Percentiles rank a stretch among this genome's conserved stretches.
Conservation (phyloP, 2,888 invertebrate genomes). For the Eupelmus urozonus region DNA sequence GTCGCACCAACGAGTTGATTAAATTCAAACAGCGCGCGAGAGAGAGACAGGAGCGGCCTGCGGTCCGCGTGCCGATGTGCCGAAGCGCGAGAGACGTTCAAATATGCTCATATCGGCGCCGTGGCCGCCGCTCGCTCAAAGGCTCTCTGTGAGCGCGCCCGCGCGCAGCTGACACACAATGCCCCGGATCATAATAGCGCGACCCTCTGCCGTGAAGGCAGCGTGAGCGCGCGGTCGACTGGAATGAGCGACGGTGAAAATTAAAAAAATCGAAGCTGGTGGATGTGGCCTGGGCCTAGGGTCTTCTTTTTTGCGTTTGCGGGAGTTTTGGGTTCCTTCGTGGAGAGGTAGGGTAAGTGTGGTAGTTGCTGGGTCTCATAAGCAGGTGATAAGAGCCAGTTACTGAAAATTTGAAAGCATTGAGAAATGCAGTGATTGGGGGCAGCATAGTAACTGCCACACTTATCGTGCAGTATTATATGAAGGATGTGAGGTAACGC, state of each 20-base stretch:
- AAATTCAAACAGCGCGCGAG: constrained; percentile 76
- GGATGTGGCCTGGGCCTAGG: too few species aligned
- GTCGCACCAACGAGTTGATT: constrained; percentile 75
- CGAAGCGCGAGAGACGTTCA: constrained; percentile 64
- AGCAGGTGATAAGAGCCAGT: too few species aligned
- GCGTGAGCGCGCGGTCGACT: constrained; percentile 62
- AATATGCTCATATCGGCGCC: constrained; percentile 77
- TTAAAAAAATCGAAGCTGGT: constrained; percentile 31
- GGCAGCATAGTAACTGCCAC: too few species aligned
- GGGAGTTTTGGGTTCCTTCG: too few species aligned
- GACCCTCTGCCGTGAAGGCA: constrained; percentile 20
- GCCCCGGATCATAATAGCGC: constrained; percentile 74
- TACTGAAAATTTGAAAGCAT: not conserved
- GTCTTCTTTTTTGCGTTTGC: too few species aligned
- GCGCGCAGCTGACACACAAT: constrained; percentile 68
- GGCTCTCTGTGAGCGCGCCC: constrained; percentile 64
- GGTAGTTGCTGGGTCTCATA: too few species aligned
- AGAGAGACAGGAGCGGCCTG: too few species aligned
- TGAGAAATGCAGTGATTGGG: not conserved
- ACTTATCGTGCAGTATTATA: too few species aligned
- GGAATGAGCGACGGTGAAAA: constrained; percentile 67
- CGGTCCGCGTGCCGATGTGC: not conserved
- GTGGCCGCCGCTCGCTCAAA: constrained; percentile 69
- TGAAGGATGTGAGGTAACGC: too few species aligned
- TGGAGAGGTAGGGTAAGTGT: too few species aligned